Evolutionary conservation across 2,113 vertebrate species (phyloP), one percentile per base, ranked within the genome.

Genomic region (Pollachius pollachius): DNA sequence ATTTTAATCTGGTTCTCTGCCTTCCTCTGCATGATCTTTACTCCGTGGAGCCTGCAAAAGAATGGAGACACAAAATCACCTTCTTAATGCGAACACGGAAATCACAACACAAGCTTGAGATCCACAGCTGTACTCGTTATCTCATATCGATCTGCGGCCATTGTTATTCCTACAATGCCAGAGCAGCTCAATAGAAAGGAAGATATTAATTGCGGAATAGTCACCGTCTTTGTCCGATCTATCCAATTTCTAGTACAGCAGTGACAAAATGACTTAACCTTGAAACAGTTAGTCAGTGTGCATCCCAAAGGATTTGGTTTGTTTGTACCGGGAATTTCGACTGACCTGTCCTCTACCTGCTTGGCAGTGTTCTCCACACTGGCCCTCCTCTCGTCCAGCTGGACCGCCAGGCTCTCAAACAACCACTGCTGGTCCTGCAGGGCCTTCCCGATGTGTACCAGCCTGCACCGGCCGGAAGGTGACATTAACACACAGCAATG

Each of bases 1-100:
- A 95, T 96, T 94, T 98, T 98, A 85, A 98, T 98, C 90, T 99
- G 96, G 91, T 95, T 97, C 92, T 99, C 97, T 75, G 96, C 93
- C 81, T 95, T 99, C 89, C 93, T 94, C 75, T 97, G 93, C 68
- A 96, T 93, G 84, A 96, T 93, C 77, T 97, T 97, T 77, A 98
- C 91, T 86, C 96, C 95, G 80, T 95, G 95, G 82, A 99, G 88
- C 89, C 97, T 99, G 57, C 16, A 9, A 48, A 52, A 69, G 74
- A 77, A 82, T 63, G 52, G 81, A 62, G 69, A 77, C 66, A 74
- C 52, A 65, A 69, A 88, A 74, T 78, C 81, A 84, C 76, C 65
- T 52, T 66, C 67, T 79, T 68, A 75, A 71, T 73, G 65, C 48
- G 56, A 21, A 52, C 30, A 59, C 67, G 65, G 70, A 71, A 62